phyloP scores from a whole-genome alignment of 2,113 vertebrate genomes.

The Cnemophilus loriae region DNA sequence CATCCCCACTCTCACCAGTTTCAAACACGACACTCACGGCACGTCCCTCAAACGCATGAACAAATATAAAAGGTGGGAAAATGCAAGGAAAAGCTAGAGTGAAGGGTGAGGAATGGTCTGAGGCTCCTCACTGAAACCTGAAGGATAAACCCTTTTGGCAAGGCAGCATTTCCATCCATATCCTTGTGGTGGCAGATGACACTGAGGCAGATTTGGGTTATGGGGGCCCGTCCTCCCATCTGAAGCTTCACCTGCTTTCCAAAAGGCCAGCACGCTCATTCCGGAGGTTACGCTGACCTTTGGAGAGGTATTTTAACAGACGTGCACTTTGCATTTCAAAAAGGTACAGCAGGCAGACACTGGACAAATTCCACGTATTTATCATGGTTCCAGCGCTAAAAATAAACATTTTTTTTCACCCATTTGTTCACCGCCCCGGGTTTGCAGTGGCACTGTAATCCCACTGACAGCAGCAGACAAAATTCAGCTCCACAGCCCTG shows the following conservation, averaged over 20 bases:
- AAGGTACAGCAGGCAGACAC: not conserved
- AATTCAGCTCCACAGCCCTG: not conserved
- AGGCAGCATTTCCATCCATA: not conserved
- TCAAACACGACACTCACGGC: not conserved
- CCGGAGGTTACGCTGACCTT: conserved; percentile 15
- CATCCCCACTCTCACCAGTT: not conserved
- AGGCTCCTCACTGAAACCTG: not conserved
- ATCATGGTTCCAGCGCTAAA: conserved; percentile 24
- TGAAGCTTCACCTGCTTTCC: not conserved
- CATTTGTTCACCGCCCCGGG: not conserved
- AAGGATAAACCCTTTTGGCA: not conserved
- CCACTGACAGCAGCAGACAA: not conserved
- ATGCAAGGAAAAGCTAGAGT: not conserved
- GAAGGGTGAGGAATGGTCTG: not conserved
- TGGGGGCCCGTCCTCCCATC: not conserved
- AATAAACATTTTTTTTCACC: not conserved
- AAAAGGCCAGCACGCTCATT: not conserved
- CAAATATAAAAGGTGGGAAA: not conserved
- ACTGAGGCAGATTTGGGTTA: not conserved
- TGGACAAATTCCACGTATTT: conserved; percentile 27
- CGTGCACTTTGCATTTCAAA: conserved; percentile 16
- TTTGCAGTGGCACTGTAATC: not conserved
- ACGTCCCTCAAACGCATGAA: rapidly evolving
- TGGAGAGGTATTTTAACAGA: conserved; percentile 15
- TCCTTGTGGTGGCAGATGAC: not conserved